These are phyloP conservation scores for Choloepus hoffmanni DNA, from an alignment of 2,113 vertebrate species.

Conservation along the genomic window DNA sequence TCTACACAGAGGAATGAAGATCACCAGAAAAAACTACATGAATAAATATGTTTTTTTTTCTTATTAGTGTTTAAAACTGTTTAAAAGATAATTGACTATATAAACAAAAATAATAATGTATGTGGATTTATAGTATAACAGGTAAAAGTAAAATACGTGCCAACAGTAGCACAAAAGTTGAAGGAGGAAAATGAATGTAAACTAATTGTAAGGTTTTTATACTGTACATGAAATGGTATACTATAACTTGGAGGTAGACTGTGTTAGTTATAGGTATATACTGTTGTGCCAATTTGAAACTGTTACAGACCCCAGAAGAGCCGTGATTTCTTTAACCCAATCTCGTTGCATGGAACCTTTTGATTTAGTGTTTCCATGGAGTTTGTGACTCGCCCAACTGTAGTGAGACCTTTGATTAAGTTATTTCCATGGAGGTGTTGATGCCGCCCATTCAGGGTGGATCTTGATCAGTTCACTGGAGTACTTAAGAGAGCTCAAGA, in stretches of 20 bases:
- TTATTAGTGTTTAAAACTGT: background rate
- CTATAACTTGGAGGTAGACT: background rate
- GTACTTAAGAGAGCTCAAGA: no score
- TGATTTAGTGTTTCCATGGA: no score
- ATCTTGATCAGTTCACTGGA: no score
- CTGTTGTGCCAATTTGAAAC: no score
- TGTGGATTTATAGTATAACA: background rate
- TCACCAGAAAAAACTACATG: background rate
- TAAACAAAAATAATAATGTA: background rate
- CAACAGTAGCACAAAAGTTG: background rate
- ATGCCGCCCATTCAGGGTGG: no score
- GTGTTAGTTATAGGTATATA: constrained; percentile 9
- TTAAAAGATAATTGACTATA: background rate
- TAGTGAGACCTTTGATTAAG: no score
- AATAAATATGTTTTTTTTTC: background rate
- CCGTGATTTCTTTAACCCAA: no score
- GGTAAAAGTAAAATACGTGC: background rate
- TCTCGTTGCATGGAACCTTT: no score
- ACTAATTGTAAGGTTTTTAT: background rate
- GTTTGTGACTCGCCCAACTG: no score
- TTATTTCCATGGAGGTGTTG: no score
- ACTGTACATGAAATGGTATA: background rate
- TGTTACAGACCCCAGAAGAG: no score
- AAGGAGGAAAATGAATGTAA: background rate
- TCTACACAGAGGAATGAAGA: background rate